Evolutionary conservation across 2,113 vertebrate species (phyloP), one percentile per base, ranked within the genome.

Genomic region (Tetrao urogallus): DNA sequence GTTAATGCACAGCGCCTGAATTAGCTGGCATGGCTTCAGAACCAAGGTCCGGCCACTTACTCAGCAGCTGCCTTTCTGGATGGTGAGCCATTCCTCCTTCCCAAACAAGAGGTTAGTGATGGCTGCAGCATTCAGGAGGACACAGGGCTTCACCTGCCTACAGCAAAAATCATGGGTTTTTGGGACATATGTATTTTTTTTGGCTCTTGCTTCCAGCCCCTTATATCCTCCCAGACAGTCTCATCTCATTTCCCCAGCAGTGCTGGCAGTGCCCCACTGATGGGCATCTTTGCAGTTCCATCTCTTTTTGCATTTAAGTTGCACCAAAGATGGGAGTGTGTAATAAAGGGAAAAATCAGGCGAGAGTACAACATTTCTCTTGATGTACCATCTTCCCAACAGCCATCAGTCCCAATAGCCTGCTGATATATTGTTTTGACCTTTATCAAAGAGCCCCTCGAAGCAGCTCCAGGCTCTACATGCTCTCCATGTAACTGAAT

Each of bases 371-470:
- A 47, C 13, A 15, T 42, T 88, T 88, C 91, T 92, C 89, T 74
- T 88, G 32, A 94, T 75, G 79, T 88, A 50, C 84, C 89, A 1
- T 85, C 57, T 50, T 30, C 82, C 70, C 61, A 74, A 13, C 43
- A 85, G 75, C 84, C 76, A 72, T 77, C 67, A 65, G 85, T 69
- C 36, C 72, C 88, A 78, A 78, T 38, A 86, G 65, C 47, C 1
- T 0, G 27, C 82, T 90, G 79, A 88, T 65, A 40, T 1, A 84
- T 91, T 82, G 57, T 30, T 81, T 84, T 92, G 87, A 92, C 95
- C 91, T 95, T 97, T 94, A 91, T 61, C 76, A 65, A 78, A 90
- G 82, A 91, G 82, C 76, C 82, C 91, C 92, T 87, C 70, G 36
- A 81, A 96, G 86, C 56, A 95, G 94, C 89, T 86, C 70, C 65